Base-by-base conservation (phyloP, 2,113 vertebrate genomes). In the Scytalopus superciliaris region DNA sequence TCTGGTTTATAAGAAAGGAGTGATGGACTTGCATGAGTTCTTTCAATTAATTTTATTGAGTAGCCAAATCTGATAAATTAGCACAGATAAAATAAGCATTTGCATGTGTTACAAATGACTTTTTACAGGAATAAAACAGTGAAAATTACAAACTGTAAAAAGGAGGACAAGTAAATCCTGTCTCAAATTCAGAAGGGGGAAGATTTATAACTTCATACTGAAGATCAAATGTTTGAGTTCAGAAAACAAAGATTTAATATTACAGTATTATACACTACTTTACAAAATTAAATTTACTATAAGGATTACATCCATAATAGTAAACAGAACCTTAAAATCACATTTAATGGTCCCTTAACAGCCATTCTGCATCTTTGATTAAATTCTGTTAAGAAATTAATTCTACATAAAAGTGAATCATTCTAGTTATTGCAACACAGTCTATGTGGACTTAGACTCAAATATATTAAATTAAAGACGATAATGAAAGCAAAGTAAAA, bases 201-300 rank as follows among this genome's bases (percentile, higher is more conserved):
- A 97, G 97, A 97, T 97, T 97, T 94, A 92, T 96, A 96, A 97
- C 95, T 97, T 94, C 95, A 97, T 98, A 95, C 64, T 97, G 96
- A 97, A 97, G 94, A 97, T 97, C 95, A 96, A 90, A 97, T 97
- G 97, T 93, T 96, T 90, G 82, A 97, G 96, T 97, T 95, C 92
- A 97, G 96, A 97, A 96, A 97, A 96, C 94, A 96, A 97, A 96
- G 95, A 97, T 97, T 98, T 97, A 97, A 98, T 98, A 98, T 98
- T 98, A 98, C 98, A 98, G 93, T 98, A 98, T 98, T 95, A 97
- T 98, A 98, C 98, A 98, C 98, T 98, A 98, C 98, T 98, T 98
- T 98, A 98, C 98, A 98, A 98, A 98, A 98, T 98, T 97, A 98
- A 98, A 97, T 94, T 96, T 97, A 98, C 97, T 97, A 45, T 96